These are phyloP conservation scores for Lycocorax pyrrhopterus DNA, from an alignment of 2,113 vertebrate species.

Conservation along the genomic window DNA sequence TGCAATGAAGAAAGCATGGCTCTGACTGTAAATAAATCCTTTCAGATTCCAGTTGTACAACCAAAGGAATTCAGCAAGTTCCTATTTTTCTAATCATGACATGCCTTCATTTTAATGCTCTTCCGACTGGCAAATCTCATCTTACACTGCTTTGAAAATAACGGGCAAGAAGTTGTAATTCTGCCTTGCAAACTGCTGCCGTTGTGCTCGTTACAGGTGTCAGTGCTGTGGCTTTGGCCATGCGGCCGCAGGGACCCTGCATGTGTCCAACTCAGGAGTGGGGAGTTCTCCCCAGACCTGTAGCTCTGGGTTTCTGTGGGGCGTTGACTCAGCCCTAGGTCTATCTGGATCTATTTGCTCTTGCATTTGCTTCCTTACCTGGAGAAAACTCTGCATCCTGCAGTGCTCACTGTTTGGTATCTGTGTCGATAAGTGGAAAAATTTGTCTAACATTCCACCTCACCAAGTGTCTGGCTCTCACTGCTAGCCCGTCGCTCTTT, in stretches of 20 bases:
- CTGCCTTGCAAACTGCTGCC: neutral
- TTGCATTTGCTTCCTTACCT: neutral
- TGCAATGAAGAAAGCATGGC: neutral
- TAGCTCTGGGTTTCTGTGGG: neutral
- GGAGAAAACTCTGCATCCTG: neutral
- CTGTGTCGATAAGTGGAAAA: neutral
- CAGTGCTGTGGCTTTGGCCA: neutral
- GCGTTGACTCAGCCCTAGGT: neutral
- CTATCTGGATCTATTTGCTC: neutral
- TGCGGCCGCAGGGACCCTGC: neutral
- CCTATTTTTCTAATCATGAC: neutral
- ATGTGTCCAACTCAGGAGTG: neutral
- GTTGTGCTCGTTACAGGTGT: neutral
- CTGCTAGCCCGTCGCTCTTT: slow-evolving; percentile 8
- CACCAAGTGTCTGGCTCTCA: neutral
- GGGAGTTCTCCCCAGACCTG: neutral
- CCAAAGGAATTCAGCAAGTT: neutral
- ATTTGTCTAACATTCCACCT: neutral
- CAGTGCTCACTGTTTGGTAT: neutral
- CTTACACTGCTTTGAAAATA: neutral
- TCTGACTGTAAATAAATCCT: neutral
- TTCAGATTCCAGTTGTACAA: neutral
- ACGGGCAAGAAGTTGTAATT: neutral
- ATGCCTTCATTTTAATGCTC: neutral
- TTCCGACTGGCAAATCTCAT: neutral